phyloP scores from a whole-genome alignment of 2,113 vertebrate genomes.

The Zosterops borbonicus region DNA sequence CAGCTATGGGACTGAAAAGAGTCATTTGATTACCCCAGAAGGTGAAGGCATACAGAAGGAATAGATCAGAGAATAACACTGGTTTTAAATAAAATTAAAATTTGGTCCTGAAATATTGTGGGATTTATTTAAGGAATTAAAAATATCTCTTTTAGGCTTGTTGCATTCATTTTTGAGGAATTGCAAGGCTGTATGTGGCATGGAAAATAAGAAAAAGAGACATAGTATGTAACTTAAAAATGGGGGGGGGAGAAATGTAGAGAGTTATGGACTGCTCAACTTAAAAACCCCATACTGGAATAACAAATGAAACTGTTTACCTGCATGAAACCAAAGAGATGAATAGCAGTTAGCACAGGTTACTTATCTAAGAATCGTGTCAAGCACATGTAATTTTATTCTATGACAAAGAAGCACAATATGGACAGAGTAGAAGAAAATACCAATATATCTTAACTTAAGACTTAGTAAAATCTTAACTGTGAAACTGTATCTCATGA shows the following conservation, averaged over 20 bases:
- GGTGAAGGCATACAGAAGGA: neutral
- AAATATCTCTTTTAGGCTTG: neutral
- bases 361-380: neutral
- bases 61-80: neutral
- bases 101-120: fast-evolving
- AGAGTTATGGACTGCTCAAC: neutral
- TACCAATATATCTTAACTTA: neutral
- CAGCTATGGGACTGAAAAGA: neutral
- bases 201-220: neutral
- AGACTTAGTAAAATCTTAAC: neutral
- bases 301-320: neutral
- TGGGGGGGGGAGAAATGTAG: fast-evolving
- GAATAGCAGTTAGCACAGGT: neutral
- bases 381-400: neutral
- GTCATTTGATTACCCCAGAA: neutral
- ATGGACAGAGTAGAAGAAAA: neutral
- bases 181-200: neutral
- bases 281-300: neutral
- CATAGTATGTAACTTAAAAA: neutral
- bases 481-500: neutral
- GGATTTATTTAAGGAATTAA: neutral
- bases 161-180: neutral
- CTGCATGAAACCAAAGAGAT: neutral
- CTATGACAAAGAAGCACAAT: neutral
- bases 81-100: neutral